Evolutionary conservation across 1,140 invertebrate species (phyloP).

Genomic region (Amphibalanus amphitrite): DNA sequence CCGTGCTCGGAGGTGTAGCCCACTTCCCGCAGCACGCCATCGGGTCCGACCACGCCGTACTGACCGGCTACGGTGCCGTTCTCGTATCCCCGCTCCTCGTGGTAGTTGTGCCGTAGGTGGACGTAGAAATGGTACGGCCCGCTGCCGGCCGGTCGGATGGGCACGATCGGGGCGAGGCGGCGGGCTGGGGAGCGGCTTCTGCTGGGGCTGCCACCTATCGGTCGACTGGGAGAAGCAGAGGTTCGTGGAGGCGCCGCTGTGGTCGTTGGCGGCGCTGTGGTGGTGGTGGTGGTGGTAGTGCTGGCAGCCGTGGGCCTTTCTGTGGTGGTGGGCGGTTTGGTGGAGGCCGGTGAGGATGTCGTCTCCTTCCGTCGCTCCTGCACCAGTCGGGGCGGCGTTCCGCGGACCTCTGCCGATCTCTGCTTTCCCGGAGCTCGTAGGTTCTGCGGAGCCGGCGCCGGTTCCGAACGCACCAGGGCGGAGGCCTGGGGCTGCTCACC

Average conservation of each 20-base stretch:
- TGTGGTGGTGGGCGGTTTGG: no score
- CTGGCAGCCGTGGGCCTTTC: no score
- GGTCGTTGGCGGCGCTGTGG: no score
- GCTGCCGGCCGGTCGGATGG: background rate
- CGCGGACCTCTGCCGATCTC: no score
- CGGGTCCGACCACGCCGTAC: conserved; percentile 56
- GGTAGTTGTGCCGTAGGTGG: conserved; percentile 10
- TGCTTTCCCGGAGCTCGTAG: no score
- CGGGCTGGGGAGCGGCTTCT: background rate
- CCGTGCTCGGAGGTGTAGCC: conserved; percentile 46
- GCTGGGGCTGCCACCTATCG: no score
- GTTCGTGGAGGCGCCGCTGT: no score
- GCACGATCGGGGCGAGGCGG: background rate
- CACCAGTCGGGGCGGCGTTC: no score
- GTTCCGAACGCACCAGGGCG: background rate
- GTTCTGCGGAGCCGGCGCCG: no score
- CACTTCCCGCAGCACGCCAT: conserved; percentile 48
- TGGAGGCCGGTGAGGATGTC: background rate
- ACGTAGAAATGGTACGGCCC: background rate
- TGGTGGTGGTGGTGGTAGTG: background rate
- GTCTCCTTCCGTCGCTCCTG: background rate
- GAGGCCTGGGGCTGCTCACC: background rate
- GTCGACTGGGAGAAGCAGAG: background rate
- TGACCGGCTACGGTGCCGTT: conserved; percentile 31
- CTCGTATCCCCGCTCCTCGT: conserved; percentile 13